Evolutionary conservation across 2,888 invertebrate species (phyloP), one percentile per base, ranked within the genome.

Genomic region (Drosophila mettleri): DNA sequence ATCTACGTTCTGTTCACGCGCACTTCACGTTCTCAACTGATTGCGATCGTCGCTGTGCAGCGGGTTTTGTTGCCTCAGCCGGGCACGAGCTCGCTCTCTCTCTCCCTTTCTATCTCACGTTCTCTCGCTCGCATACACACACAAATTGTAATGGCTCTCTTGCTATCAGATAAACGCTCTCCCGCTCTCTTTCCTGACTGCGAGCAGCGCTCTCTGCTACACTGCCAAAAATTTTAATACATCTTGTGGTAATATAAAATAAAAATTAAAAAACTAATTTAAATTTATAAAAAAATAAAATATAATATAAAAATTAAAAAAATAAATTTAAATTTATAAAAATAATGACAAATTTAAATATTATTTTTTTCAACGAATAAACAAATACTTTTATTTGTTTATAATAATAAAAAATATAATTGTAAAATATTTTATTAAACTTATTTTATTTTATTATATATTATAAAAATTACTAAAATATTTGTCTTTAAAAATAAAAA

Each of bases 21-120:
- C 79, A 74, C 65, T 72, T 76, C 77, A 77, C 74, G 80, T 77
- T 72, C 70, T 74, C 83, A 71, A 88, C 85, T 88, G 88, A 80
- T 72, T 78, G 69, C 70, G 86, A 84, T 86, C 84, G 77, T 52
- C 49, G 38, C 34, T 59, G 63, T 73, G 81, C 80, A 77, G 67
- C 74, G 84, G 49, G 78, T 88, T 88, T 88, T 89, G 89, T 84
- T 85, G 72, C 45, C 72, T 69, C 43, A 24, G 52, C 38, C 58
- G 33, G 24, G 14, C 38, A 27, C 58, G 39, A 53, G 41, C 41
- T 34, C 66, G 36, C 51, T 18, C 48, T 10, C 43, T 39, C 24
- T 34, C 34, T 9, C 29, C 10, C 55, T n/a, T 46, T 10, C 29
- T 27, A 5, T 41, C 2, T 22, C 16, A n/a, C n/a, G n/a, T n/a